Base-by-base conservation (phyloP, 2,888 invertebrate genomes). In the Gibbula magus region DNA sequence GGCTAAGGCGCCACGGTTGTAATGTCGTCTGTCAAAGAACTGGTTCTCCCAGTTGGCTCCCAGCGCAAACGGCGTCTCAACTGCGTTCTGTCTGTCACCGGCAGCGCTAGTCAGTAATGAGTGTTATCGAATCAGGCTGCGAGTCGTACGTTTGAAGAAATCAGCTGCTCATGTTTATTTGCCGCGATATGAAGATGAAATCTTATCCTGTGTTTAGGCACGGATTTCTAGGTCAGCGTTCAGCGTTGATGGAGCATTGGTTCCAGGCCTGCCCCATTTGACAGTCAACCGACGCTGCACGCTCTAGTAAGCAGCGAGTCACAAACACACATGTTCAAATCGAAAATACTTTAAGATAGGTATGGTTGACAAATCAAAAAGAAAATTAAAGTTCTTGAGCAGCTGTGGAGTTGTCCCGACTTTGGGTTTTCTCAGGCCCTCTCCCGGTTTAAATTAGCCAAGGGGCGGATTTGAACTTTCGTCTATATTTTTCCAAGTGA, bases 101-200 rank as follows among this genome's bases (percentile, higher is more conserved):
- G 29, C 22, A 61, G 61, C 61, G 29, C 61, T 61, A 61, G 61
- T 61, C 25, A 61, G 25, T 25, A 61, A 25, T 61, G 29, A 16
- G 61, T 2, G 25, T 61, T 61, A 61, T 61, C 61, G 18, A 32
- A 29, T 25, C 61, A 32, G 29, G 61, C 25, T 29, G 29, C 29
- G 61, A 61, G 61, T 61, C 61, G 29, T 61, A 61, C 61, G 61
- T 61, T 61, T 61, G 61, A 61, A 61, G 61, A 61, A 29, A 61
- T 61, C 61, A 61, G 61, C 61, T 61, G 61, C 61, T 61, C 16
- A 25, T 29, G 61, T 61, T 61, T 61, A 61, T 29, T 61, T 29
- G 61, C 61, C 61, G 29, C 29, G 61, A 61, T 61, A 61, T 61
- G 61, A 61, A 25, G 61, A 61, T 61, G 61, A 61, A 61, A 61